Conservation (phyloP, 2,113 vertebrate genomes). For the Tautogolabrus adspersus region DNA sequence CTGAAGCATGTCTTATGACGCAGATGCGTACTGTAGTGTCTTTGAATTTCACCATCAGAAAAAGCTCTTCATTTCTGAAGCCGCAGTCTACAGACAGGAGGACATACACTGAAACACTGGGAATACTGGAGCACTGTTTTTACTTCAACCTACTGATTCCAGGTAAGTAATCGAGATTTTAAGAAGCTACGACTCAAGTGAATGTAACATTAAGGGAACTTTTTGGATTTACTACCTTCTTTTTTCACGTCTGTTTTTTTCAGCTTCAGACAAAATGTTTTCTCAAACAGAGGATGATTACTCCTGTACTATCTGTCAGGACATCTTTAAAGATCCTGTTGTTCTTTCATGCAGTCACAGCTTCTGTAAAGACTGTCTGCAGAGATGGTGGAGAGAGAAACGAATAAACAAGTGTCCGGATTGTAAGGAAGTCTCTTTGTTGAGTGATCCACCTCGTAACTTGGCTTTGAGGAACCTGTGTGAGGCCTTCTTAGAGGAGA, state of each 20-base stretch:
- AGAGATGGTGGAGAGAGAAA: slow-evolving; percentile 15
- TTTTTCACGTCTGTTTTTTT: not conserved
- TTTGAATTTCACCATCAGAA: not conserved
- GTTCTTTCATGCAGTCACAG: slow-evolving; percentile 41
- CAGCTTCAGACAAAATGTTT: not conserved
- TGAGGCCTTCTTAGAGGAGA: slow-evolving; percentile 1
- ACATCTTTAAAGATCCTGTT: slow-evolving; percentile 37
- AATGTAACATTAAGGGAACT: not conserved
- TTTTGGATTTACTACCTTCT: not conserved
- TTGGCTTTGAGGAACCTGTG: slow-evolving; percentile 34
- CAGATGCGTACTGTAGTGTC: not conserved
- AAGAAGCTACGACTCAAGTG: not conserved
- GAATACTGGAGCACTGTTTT: not conserved
- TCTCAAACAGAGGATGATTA: not conserved
- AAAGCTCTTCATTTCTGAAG: not conserved
- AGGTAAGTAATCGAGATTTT: not conserved
- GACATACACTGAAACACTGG: not conserved
- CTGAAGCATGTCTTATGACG: not conserved
- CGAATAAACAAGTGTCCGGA: not conserved
- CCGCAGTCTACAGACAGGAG: not conserved
- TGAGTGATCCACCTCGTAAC: slow-evolving; percentile 1
- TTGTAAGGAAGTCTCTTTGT: not conserved
- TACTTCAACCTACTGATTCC: not conserved
- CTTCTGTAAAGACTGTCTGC: slow-evolving; percentile 31
- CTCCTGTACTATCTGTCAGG: slow-evolving; percentile 8